These are phyloP conservation scores for Julus scandinavius DNA, from an alignment of 2,888 invertebrate genomes.

Conservation along the genomic window DNA sequence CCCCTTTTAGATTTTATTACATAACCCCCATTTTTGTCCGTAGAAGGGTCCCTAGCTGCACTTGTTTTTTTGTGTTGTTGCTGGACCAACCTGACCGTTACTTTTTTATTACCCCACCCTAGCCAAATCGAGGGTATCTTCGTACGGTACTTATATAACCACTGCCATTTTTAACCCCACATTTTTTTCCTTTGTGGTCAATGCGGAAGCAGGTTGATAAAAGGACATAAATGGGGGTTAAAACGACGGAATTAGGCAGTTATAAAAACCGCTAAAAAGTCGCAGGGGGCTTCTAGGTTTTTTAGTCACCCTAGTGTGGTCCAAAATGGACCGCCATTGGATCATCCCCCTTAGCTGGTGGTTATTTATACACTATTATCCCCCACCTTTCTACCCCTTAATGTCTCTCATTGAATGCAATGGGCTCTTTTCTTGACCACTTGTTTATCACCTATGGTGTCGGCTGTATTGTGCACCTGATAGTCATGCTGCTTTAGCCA, in stretches of 20 bases:
- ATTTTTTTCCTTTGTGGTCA: background rate
- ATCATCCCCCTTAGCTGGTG: constrained; percentile 26
- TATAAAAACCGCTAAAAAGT: constrained; percentile 34
- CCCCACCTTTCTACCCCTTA: constrained; percentile 30
- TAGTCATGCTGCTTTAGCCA: background rate
- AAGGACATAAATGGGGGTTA: constrained; percentile 29
- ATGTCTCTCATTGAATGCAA: constrained; percentile 6
- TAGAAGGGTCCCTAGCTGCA: constrained; percentile 22
- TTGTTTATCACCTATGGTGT: constrained; percentile 29
- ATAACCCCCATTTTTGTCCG: background rate
- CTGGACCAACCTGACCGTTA: constrained; percentile 27
- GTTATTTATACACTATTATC: constrained; percentile 39
- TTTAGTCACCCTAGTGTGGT: constrained; percentile 8
- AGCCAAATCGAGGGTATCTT: background rate
- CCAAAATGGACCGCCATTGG: constrained; percentile 5
- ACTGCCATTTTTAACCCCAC: constrained; percentile 15
- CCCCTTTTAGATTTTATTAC: constrained; percentile 35
- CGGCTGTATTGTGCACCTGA: constrained; percentile 39
- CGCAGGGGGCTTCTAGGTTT: constrained; percentile 32
- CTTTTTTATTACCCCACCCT: constrained; percentile 39
- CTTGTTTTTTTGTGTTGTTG: background rate
- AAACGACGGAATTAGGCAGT: background rate
- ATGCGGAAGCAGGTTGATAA: constrained; percentile 29
- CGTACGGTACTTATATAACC: constrained; percentile 13
- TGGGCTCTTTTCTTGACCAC: constrained; percentile 15